A percentile compares a stretch with the other conserved stretches of the same genome.
Conservation (phyloP, 2,113 vertebrate species). For the Dicrurus megarhynchus region DNA sequence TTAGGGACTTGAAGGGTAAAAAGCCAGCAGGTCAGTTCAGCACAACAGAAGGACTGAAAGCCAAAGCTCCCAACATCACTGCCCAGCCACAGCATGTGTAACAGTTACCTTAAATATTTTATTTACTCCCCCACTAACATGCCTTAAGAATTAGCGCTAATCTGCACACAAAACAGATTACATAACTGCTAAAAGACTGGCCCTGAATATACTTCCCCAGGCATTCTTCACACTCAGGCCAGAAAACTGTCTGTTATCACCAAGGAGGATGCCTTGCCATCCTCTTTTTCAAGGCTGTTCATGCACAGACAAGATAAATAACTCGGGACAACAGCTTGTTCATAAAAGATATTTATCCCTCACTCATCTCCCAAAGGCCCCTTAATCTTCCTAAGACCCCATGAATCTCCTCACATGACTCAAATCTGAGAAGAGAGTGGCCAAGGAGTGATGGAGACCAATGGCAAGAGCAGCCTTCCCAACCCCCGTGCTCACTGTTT, state of each 20-base stretch:
- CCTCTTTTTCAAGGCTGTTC: neutral
- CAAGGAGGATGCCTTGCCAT: neutral
- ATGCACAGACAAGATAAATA: fast-evolving
- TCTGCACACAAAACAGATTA: neutral
- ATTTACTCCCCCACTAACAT: neutral
- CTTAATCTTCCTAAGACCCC: neutral
- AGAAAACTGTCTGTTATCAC: neutral
- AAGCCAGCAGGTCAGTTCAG: neutral
- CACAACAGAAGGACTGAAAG: neutral
- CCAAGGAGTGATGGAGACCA: neutral
- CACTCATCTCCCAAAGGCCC: neutral
- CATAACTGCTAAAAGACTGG: neutral
- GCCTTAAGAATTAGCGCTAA: neutral
- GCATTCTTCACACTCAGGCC: neutral
- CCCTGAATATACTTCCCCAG: neutral
- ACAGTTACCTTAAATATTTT: neutral
- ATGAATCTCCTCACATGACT: neutral
- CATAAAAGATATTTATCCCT: neutral
- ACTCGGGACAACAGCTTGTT: neutral
- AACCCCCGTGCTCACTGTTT: neutral
- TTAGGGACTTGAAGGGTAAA: neutral
- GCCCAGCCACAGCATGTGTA: neutral
- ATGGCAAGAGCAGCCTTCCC: neutral
- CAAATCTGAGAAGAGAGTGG: neutral
- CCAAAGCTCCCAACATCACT: neutral